These are phyloP conservation scores for Heliconius ismenius DNA, from an alignment of 2,888 invertebrate species.

Conservation along the genomic window DNA sequence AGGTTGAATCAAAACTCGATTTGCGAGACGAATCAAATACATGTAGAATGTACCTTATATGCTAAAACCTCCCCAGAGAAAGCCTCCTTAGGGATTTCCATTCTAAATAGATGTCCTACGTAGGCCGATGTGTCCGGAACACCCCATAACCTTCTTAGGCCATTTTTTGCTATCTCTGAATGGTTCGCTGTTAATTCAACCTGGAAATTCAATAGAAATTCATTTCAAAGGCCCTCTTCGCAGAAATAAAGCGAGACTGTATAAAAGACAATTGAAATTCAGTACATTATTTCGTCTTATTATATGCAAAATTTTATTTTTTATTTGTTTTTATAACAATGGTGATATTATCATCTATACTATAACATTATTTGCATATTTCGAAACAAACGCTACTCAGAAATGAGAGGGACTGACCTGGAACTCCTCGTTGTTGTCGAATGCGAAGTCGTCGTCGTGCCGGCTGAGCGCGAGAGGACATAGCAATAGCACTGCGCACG, in stretches of 20 bases:
- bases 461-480: slow-evolving; percentile 72
- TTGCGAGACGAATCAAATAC: slow-evolving; percentile 17
- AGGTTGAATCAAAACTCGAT: not conserved
- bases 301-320: slow-evolving; percentile 29
- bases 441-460: slow-evolving; percentile 79
- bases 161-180: slow-evolving; percentile 76
- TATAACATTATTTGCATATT: slow-evolving; percentile 28
- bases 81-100: slow-evolving; percentile 87
- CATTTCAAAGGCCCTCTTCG: slow-evolving; percentile 4
- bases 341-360: slow-evolving; percentile 22
- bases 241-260: slow-evolving; percentile 11
- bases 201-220: slow-evolving; percentile 53
- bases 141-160: slow-evolving; percentile 80
- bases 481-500: slow-evolving; percentile 67
- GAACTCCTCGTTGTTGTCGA: slow-evolving; percentile 76
- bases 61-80: slow-evolving; percentile 85
- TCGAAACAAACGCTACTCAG: slow-evolving; percentile 19
- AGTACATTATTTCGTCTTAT: slow-evolving; percentile 30
- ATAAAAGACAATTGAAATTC: slow-evolving; percentile 29
- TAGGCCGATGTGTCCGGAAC: slow-evolving; percentile 85
- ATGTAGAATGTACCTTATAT: slow-evolving; percentile 85
- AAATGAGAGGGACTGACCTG: slow-evolving; percentile 58
- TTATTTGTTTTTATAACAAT: slow-evolving; percentile 24
- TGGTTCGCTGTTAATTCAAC: slow-evolving; percentile 75
- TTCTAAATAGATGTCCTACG: slow-evolving; percentile 87